A percentile compares a stretch with the other conserved stretches of the same genome.
Conservation (phyloP, 2,797 vertebrate species). For the Poecile montanus region DNA sequence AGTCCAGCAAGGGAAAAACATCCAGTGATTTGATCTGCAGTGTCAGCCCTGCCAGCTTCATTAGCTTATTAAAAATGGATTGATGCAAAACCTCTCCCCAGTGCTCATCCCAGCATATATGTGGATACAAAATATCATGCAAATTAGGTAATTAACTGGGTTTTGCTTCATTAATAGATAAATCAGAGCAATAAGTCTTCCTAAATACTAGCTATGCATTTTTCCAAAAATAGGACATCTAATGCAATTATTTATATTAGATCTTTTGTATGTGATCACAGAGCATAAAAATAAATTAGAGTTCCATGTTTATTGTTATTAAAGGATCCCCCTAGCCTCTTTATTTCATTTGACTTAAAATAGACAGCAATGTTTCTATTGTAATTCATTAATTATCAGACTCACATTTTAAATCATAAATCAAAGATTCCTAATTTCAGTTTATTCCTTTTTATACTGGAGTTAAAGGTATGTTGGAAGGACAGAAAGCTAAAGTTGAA, state of each 20-base stretch:
- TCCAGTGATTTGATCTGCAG: neutral
- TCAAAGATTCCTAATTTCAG: neutral
- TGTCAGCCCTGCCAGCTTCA: neutral
- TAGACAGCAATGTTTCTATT: neutral
- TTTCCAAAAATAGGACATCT: conserved; percentile 36
- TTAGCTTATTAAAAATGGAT: conserved; percentile 7
- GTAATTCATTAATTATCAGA: neutral
- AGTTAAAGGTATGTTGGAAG: neutral
- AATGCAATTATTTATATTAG: conserved; percentile 57
- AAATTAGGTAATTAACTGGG: conserved; percentile 63
- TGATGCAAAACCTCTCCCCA: conserved; percentile 28
- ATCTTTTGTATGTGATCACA: conserved; percentile 45
- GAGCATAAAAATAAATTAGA: conserved; percentile 42
- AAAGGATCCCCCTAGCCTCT: neutral
- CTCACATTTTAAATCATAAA: neutral
- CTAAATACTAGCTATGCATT: conserved; percentile 43
- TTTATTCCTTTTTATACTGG: neutral
- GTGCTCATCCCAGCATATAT: neutral
- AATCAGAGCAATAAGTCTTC: conserved; percentile 45
- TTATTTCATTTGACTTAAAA: conserved; percentile 28
- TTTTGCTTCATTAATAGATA: conserved; percentile 66
- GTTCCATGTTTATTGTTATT: conserved; percentile 27
- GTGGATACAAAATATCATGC: conserved; percentile 47
- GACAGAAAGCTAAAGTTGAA: neutral
- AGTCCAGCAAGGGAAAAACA: neutral